A percentile compares a stretch with the other conserved stretches of the same genome.
Evolutionary conservation across 2,797 vertebrate species (phyloP).

Genomic region (Nyctalus aviator): DNA sequence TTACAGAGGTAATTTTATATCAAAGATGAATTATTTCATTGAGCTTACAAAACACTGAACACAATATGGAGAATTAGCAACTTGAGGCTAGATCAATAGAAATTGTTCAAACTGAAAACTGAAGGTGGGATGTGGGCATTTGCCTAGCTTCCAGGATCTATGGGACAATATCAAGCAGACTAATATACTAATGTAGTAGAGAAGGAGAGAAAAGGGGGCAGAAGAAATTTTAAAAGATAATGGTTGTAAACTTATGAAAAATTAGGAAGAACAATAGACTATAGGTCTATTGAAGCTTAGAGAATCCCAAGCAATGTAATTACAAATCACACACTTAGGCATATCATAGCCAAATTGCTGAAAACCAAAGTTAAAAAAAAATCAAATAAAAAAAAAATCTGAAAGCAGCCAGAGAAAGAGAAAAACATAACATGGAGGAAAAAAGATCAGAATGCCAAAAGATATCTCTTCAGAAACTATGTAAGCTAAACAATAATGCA

Average conservation of each 20-base stretch:
- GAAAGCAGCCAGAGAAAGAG: background rate
- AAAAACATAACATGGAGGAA: background rate
- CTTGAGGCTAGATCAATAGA: background rate
- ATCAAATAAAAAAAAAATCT: background rate
- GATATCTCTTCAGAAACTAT: background rate
- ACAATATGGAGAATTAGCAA: background rate
- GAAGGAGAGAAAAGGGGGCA: background rate
- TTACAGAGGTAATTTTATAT: background rate
- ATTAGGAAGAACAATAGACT: background rate
- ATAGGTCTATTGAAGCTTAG: background rate
- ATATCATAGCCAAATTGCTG: background rate
- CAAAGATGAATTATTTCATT: background rate
- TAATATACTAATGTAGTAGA: background rate
- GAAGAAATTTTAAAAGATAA: slow-evolving; percentile 1
- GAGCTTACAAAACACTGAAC: background rate
- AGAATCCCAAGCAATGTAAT: background rate
- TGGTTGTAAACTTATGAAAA: background rate
- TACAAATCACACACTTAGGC: background rate
- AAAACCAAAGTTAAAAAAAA: background rate
- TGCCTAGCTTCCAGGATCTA: background rate
- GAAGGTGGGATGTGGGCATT: background rate
- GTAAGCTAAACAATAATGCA: background rate
- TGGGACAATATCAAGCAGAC: background rate
- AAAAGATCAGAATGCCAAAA: slow-evolving; percentile 3
- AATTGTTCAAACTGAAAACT: slow-evolving; percentile 8